Conservation (phyloP, 2,797 vertebrate genomes). For the Tinamus major region DNA sequence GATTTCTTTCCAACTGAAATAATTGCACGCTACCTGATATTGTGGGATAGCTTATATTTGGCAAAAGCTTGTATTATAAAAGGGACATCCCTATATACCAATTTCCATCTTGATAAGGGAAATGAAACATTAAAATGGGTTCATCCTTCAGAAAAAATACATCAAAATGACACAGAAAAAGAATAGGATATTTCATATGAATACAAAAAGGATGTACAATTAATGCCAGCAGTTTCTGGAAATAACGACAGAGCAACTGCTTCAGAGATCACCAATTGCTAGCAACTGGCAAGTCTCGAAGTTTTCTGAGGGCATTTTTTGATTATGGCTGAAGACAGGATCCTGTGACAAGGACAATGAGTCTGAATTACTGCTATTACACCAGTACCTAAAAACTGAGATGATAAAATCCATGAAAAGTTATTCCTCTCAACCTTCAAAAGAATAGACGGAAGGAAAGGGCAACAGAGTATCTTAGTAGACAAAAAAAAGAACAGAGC, state of each 20-base stretch:
- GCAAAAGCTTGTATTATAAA: neutral
- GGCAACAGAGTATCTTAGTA: neutral
- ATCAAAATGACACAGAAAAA: neutral
- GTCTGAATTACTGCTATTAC: slow-evolving; percentile 15
- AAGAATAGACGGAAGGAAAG: neutral
- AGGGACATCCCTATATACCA: neutral
- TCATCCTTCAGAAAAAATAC: neutral
- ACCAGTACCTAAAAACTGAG: slow-evolving; percentile 9
- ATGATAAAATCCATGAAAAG: slow-evolving; percentile 19
- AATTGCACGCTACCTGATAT: neutral
- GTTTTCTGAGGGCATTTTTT: slow-evolving; percentile 32
- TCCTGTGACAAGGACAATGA: slow-evolving; percentile 6
- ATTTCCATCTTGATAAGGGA: neutral
- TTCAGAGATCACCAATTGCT: slow-evolving; percentile 51
- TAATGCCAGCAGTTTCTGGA: neutral
- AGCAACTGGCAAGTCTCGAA: slow-evolving; percentile 1
- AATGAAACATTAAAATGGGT: neutral
- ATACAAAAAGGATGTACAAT: slow-evolving; percentile 2
- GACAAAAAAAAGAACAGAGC: neutral
- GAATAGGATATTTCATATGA: neutral
- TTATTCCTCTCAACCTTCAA: slow-evolving; percentile 1
- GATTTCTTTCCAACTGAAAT: slow-evolving; percentile 18
- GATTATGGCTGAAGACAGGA: slow-evolving; percentile 21
- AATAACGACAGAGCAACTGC: neutral
- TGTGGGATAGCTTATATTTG: neutral